Conservation (phyloP, 2,113 vertebrate genomes). For the Todiramphus saurophagus region DNA sequence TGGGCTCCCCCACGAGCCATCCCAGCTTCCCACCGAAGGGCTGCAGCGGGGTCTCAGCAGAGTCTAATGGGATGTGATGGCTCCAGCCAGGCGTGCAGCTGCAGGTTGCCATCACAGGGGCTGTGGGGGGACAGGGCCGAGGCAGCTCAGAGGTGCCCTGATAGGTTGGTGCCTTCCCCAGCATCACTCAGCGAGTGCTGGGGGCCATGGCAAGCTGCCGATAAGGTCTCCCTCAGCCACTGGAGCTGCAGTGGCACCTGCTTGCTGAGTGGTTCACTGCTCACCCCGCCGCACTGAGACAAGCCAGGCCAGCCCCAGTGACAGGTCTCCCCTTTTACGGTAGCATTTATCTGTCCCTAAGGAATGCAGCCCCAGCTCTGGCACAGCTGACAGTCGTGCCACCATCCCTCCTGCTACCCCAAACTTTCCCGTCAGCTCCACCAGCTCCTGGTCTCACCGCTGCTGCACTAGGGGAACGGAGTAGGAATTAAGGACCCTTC, state of each 20-base stretch:
- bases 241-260: not conserved
- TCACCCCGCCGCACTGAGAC: not conserved
- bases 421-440: not conserved
- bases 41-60: slow-evolving; percentile 24
- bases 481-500: not conserved
- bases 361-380: not conserved
- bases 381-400: accelerated
- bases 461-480: accelerated
- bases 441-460: accelerated
- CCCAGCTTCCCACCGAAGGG: accelerated
- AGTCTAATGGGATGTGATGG: slow-evolving; percentile 65
- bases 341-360: slow-evolving; percentile 51
- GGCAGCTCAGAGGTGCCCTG: not conserved
- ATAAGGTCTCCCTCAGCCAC: not conserved
- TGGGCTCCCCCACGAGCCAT: not conserved
- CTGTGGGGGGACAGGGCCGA: not conserved
- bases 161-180: not conserved
- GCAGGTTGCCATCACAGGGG: slow-evolving; percentile 75
- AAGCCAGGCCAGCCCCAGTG: slow-evolving; percentile 51
- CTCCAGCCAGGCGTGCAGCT: slow-evolving; percentile 66
- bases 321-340: slow-evolving; percentile 75
- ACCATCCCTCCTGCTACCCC: not conserved
- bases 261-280: not conserved
- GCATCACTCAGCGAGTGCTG: not conserved
- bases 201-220: accelerated